phyloP scores from a whole-genome alignment of 2,888 invertebrate genomes.

The Tyria jacobaeae region DNA sequence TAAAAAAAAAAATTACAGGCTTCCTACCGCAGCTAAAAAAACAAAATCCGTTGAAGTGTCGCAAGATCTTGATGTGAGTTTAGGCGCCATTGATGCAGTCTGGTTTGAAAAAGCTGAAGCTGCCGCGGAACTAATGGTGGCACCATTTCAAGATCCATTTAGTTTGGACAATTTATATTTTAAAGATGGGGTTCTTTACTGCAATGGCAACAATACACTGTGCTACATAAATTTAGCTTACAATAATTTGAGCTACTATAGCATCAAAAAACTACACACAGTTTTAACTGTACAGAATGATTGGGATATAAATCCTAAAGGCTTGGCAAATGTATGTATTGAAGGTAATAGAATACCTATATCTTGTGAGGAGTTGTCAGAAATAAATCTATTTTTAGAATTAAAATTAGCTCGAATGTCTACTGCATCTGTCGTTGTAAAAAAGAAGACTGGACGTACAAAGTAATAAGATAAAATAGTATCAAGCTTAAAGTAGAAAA shows the following conservation, averaged over 20 bases:
- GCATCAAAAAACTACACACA: constrained; percentile 55
- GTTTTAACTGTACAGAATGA: constrained; percentile 59
- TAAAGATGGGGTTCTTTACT: constrained; percentile 47
- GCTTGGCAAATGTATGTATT: constrained; percentile 62
- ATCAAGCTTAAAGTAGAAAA: no score
- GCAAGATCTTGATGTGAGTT: constrained; percentile 1
- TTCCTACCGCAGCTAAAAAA: background rate
- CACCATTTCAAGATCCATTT: constrained; percentile 54
- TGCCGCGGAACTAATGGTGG: background rate
- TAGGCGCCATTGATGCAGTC: constrained; percentile 3
- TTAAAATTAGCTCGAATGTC: background rate
- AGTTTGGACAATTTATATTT: constrained; percentile 40
- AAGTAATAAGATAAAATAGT: background rate
- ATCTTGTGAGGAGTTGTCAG: constrained; percentile 54
- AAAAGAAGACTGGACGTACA: background rate
- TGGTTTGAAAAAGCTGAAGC: constrained; percentile 4
- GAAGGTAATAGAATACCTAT: constrained; percentile 69
- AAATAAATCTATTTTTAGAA: constrained; percentile 56
- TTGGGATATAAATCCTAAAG: constrained; percentile 55
- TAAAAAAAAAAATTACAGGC: background rate
- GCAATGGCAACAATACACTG: constrained; percentile 64
- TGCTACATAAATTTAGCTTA: constrained; percentile 67
- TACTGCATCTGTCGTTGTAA: background rate
- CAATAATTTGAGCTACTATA: constrained; percentile 60
- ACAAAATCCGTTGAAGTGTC: background rate